Conservation (phyloP, 2,888 invertebrate species). For the Xestoiulus laeticollis region DNA sequence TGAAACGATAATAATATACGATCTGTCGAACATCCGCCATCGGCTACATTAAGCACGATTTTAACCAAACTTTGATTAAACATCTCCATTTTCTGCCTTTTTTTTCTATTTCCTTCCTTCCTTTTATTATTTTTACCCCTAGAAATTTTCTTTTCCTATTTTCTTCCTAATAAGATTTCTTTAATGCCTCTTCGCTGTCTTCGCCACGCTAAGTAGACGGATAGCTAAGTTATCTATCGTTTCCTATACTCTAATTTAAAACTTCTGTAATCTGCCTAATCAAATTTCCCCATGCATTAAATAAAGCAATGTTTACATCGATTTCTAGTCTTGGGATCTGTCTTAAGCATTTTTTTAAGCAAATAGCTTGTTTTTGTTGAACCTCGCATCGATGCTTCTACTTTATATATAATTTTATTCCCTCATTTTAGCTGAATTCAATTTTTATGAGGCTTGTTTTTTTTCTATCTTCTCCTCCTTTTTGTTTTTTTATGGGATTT, state of each 20-base stretch:
- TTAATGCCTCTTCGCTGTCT: background rate
- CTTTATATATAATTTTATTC: background rate
- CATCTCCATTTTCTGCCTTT: too few species aligned
- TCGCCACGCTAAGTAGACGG: too few species aligned
- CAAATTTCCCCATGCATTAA: slow-evolving; percentile 29
- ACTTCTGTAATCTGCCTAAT: slow-evolving; percentile 23
- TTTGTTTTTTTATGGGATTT: background rate
- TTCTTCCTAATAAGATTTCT: slow-evolving; percentile 27
- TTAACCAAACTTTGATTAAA: too few species aligned
- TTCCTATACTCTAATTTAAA: slow-evolving; percentile 30
- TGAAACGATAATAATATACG: background rate
- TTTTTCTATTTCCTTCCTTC: too few species aligned
- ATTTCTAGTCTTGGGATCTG: background rate
- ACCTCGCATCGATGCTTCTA: background rate
- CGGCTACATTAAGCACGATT: too few species aligned
- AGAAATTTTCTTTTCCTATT: background rate
- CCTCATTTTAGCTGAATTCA: background rate
- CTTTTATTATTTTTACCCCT: background rate
- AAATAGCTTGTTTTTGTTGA: background rate
- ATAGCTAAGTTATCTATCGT: background rate
- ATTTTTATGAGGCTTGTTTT: background rate
- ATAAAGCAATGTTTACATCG: slow-evolving; percentile 33
- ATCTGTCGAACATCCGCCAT: background rate
- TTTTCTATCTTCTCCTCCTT: background rate
- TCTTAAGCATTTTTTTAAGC: background rate